These are phyloP conservation scores for Ernsta delagoae DNA, from an alignment of 2,888 invertebrate species.

Conservation along the genomic window DNA sequence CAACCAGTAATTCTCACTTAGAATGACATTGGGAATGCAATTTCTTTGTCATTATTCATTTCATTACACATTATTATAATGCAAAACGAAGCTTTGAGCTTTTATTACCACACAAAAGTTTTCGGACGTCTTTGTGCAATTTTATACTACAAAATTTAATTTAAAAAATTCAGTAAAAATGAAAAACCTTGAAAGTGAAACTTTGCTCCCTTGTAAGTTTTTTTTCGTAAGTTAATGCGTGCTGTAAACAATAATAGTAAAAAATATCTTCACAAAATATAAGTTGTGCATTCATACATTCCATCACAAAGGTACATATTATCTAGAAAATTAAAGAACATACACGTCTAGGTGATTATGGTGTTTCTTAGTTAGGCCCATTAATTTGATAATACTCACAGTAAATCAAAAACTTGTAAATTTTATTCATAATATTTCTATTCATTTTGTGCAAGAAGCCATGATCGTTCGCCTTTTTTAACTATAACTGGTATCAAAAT, in stretches of 20 bases:
- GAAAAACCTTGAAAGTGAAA: constrained; percentile 7
- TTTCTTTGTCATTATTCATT: constrained; percentile 1
- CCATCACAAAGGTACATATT: no score
- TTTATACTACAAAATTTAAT: constrained; percentile 12
- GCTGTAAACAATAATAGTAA: not conserved
- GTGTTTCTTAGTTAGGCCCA: constrained; percentile 32
- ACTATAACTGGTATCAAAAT: constrained; percentile 70
- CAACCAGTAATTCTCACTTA: constrained; percentile 20
- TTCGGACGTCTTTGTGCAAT: constrained; percentile 24
- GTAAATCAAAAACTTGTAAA: constrained; percentile 21
- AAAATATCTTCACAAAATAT: constrained; percentile 8
- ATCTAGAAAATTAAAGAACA: not conserved
- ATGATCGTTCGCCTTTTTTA: constrained; percentile 55
- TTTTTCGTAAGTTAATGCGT: not conserved
- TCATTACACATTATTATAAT: constrained; percentile 14
- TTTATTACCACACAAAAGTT: not conserved
- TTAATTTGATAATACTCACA: constrained; percentile 5
- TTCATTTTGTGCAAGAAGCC: constrained; percentile 33
- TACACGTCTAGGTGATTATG: constrained; percentile 4
- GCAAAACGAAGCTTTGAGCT: constrained; percentile 9
- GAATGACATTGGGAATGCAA: constrained; percentile 29
- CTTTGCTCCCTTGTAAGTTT: not conserved
- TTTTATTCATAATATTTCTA: not conserved
- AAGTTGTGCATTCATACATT: constrained; percentile 23
- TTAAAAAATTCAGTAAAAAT: not conserved